Base-by-base conservation (phyloP, 2,888 invertebrate genomes). In the Dicranocentrus wangi region DNA sequence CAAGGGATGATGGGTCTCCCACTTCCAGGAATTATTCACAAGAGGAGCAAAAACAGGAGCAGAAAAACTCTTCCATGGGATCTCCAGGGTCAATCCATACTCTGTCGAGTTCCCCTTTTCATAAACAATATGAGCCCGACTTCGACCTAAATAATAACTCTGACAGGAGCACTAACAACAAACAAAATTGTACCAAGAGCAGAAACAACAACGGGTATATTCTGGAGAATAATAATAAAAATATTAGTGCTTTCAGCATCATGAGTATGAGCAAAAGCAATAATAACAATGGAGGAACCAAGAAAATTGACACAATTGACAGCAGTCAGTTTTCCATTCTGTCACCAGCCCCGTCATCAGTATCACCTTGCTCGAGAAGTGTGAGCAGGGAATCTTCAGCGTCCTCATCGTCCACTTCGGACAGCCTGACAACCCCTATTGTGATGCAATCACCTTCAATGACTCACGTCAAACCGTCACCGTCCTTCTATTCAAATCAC, bases 381-480 rank as follows among this genome's bases (percentile, higher is more conserved):
- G 58, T 65, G 21, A 78, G 78, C 28, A 84, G 81, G 43, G 78
- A 60, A 39, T 83, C 80, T 61, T 68, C 55, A 60, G 39, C 78
- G 32, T 78, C 79, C 25, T 39, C 73, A 27, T 47, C 63, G 15
- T 51, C 69, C 21, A 68, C 60, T 27, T 65, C 79, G 21, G 42
- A n/a, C 42, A 61, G 72, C 69, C 51, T 68, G 73, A 39, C 72
- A 80, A 28, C 19, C 19, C 69, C 73, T 63, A 61, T 73, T 79
- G 79, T 71, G 65, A 79, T 71, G 79, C 79, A 72, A 72, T 72
- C 77, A 68, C 61, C 51, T 61, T 60, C 80, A 55, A 80, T 81
- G 78, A 81, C 81, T 82, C 76, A 73, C 81, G 81, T 82, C 84
- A 82, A 82, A 60, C 66, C 60, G 76, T 72, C 61, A 78, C 79